Evolutionary conservation across 2,888 invertebrate species (phyloP), one percentile per base, ranked within the genome.

Genomic region (Latrodectus hesperus): DNA sequence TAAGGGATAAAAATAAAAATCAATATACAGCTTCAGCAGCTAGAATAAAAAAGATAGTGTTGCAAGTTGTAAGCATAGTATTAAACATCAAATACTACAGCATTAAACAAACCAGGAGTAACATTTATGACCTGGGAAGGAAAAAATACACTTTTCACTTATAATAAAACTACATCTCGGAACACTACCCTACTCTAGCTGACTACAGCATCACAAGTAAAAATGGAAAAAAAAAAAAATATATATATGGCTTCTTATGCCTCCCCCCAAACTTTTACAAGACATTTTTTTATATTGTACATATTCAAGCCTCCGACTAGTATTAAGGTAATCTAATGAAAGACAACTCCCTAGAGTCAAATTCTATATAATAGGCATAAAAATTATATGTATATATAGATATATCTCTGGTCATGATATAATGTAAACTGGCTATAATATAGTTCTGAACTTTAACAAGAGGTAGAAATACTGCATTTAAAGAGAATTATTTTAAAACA

Each of bases 371-470:
- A 88, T 77, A 83, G 77, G 83, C 83, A 88, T 83, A 88, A 88
- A 88, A 83, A 83, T 83, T 88, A 88, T 83, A 83, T 87, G 78
- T 88, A 83, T 88, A 88, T 88, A 87, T 71, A 87, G 64, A 87
- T 75, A 87, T 88, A 73, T 88, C 88, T 88, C 79, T 83, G 83
- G 75, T 80, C 79, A 80, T 88, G 84, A 88, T 84, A 88, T 80
- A 88, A 88, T 84, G 88, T 88, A 88, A 88, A 88, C 88, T 84
- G 84, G 88, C 84, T 84, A 88, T 88, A 88, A 88, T 88, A 88
- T 88, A 88, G 80, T 88, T 84, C 80, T 88, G 73, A 88, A 84
- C 75, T 75, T 83, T 88, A 88, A 88, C 88, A 88, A 84, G 88
- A 88, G 88, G 88, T 88, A 88, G 88, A 88, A 84, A 88, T 80